These are phyloP conservation scores for Limnephilus marmoratus DNA, from an alignment of 2,888 invertebrate genomes.

Conservation along the genomic window DNA sequence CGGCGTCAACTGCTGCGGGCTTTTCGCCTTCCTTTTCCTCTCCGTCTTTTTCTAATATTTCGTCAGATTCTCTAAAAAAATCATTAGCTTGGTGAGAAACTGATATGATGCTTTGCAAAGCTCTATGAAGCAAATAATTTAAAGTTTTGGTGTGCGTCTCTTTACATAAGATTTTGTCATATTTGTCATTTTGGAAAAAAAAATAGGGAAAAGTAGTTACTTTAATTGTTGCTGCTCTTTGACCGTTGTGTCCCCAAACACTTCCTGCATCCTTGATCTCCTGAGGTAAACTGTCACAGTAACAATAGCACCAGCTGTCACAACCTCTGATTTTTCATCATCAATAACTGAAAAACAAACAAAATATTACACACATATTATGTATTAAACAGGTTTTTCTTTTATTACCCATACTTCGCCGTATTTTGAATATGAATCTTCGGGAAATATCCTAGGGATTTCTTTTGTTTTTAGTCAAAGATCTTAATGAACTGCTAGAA, in stretches of 20 bases:
- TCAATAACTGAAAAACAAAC: conserved; percentile 87
- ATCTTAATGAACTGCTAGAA: too few relatives aligned
- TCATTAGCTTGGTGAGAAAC: neutral
- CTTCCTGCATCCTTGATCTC: conserved; percentile 88
- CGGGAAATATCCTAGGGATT: too few relatives aligned
- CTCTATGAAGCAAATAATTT: too few relatives aligned
- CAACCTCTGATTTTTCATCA: conserved; percentile 97
- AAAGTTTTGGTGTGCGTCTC: neutral
- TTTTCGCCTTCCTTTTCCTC: conserved; percentile 68
- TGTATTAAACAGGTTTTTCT: neutral
- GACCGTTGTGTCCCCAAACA: conserved; percentile 88
- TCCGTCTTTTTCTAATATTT: conserved; percentile 69
- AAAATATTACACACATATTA: neutral
- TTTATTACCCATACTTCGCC: neutral
- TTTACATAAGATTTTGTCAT: neutral
- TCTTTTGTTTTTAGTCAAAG: too few relatives aligned
- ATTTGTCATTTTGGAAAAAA: neutral
- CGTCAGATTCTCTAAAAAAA: conserved; percentile 71
- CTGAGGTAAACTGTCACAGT: conserved; percentile 95
- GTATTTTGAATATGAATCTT: neutral
- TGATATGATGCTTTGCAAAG: neutral
- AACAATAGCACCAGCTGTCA: conserved; percentile 98
- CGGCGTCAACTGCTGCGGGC: conserved; percentile 70
- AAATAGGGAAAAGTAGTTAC: conserved; percentile 69
- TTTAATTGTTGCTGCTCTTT: conserved; percentile 81